Base-by-base conservation (phyloP, 2,113 vertebrate species). In the Micromys minutus region DNA sequence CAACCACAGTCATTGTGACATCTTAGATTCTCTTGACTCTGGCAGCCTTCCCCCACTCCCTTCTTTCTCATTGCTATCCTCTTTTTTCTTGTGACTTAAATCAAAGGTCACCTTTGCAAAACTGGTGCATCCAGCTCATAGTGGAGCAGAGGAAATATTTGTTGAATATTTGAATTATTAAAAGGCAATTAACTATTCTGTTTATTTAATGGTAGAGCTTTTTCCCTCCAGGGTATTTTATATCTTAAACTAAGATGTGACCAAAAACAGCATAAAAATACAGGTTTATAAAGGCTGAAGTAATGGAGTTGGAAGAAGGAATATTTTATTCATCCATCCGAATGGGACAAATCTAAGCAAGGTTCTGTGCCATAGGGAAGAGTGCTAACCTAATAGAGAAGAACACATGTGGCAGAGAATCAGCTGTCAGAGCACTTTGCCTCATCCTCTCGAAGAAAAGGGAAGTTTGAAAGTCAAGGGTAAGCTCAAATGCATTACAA, bases 101-200 rank as follows among this genome's bases (percentile, higher is more conserved):
- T 72, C 7, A 22, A 39, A 21, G 61, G n/a, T 93, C 63, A 42
- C 24, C 9, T 87, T 63, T 87, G 61, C 79, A 8, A 86, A 93
- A 65, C 87, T 42, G 79, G 0, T 81, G 29, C 45, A 19, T n/a
- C 42, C 31, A 39, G 7, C 31, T 87, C 39, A 91, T n/a, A 55
- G 50, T 67, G 67, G 31, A 31, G 34, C 31, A 45, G 39, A 91
- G 76, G 59, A 81, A 91, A 75, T 90, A 87, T 69, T 83, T 79
- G 42, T 90, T 69, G 52, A 67, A 29, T 89, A 61, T 15, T 47
- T 96, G 17, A 96, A 83, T 90, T 93, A 91, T 72, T 91, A 87
- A 94, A 91, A 84, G 59, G 63, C 67, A 52, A 65, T 42, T 94
- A 76, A 47, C 52, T 74, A 61, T 55, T 79, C 90, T 69, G 22